Evolutionary conservation across 30 jellyfish, hydroid and myxozoan species (phyloP).

Genomic region (Aurelia aurita): DNA sequence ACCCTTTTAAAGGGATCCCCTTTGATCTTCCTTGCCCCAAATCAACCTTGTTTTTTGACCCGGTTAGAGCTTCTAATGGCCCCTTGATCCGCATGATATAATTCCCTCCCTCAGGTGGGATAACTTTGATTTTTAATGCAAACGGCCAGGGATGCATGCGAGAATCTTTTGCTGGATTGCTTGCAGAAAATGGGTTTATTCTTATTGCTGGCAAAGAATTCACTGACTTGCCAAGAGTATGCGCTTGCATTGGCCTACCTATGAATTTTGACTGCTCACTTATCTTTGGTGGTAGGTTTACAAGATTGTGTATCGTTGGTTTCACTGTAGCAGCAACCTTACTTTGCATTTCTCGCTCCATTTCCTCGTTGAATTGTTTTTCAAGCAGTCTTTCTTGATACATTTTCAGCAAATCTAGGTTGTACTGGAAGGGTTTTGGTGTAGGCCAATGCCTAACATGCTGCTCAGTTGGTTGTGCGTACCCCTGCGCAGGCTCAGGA

Average conservation of each 20-base stretch:
- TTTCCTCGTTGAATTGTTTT: slow-evolving; percentile 19
- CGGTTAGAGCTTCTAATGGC: slow-evolving; percentile 75
- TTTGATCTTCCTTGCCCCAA: slow-evolving; percentile 59
- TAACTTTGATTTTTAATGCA: slow-evolving; percentile 72
- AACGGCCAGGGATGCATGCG: slow-evolving; percentile 82
- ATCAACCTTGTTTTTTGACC: slow-evolving; percentile 24
- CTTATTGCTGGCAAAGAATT: slow-evolving; percentile 49
- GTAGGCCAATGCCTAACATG: slow-evolving; percentile 59
- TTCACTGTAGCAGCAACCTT: background rate
- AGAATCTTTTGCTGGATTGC: background rate
- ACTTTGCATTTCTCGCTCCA: background rate
- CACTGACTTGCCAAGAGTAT: background rate
- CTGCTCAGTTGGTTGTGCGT: slow-evolving; percentile 22
- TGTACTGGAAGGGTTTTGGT: slow-evolving; percentile 53
- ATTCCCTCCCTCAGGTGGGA: slow-evolving; percentile 87
- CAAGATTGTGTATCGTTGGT: background rate
- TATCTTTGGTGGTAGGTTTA: background rate
- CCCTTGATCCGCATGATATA: slow-evolving; percentile 94
- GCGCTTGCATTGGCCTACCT: background rate
- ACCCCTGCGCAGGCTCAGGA: background rate
- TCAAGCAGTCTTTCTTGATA: slow-evolving; percentile 19
- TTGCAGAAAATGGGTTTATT: slow-evolving; percentile 39
- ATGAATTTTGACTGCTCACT: background rate
- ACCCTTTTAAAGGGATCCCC: background rate
- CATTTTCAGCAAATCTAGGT: slow-evolving; percentile 1